These are phyloP conservation scores for Delichon dasypus DNA, from an alignment of 2,797 vertebrate genomes.

Conservation along the genomic window DNA sequence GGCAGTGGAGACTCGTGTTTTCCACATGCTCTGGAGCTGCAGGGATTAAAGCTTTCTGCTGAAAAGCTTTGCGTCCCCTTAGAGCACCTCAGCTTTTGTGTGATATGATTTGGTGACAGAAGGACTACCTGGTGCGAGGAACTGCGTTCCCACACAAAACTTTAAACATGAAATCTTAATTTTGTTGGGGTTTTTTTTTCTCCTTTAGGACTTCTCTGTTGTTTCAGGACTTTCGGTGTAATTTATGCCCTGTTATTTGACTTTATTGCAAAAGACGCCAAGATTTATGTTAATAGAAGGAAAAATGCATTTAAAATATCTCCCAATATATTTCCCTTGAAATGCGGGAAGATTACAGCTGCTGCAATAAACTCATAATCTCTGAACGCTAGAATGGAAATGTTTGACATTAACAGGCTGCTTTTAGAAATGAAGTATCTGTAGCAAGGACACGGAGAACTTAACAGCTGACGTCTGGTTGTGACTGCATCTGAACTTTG, in stretches of 20 bases:
- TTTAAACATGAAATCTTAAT: not conserved
- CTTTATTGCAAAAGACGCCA: conserved; percentile 1
- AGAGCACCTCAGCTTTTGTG: not conserved
- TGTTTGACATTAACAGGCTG: conserved; percentile 62
- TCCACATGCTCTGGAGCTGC: not conserved
- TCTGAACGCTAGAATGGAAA: conserved; percentile 50
- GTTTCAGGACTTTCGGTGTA: not conserved
- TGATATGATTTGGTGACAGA: not conserved
- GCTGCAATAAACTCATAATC: conserved; percentile 57
- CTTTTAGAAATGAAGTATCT: conserved; percentile 57
- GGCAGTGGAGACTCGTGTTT: not conserved
- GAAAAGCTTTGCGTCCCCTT: not conserved
- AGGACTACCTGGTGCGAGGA: not conserved
- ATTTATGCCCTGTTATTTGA: conserved; percentile 40
- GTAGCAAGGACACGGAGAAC: not conserved
- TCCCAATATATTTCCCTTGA: conserved; percentile 52
- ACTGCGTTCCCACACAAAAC: not conserved
- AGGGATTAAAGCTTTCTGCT: not conserved
- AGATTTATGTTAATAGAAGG: conserved; percentile 47
- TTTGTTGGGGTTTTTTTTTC: not conserved
- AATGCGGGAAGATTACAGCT: conserved; percentile 38
- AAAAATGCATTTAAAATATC: conserved; percentile 52
- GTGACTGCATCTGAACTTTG: conserved; percentile 14
- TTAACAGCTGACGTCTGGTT: not conserved
- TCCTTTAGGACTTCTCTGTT: not conserved